Evolutionary conservation across 2,797 vertebrate genomes (phyloP), one percentile per base, ranked within the genome.

Genomic region (Graptemys geographica): DNA sequence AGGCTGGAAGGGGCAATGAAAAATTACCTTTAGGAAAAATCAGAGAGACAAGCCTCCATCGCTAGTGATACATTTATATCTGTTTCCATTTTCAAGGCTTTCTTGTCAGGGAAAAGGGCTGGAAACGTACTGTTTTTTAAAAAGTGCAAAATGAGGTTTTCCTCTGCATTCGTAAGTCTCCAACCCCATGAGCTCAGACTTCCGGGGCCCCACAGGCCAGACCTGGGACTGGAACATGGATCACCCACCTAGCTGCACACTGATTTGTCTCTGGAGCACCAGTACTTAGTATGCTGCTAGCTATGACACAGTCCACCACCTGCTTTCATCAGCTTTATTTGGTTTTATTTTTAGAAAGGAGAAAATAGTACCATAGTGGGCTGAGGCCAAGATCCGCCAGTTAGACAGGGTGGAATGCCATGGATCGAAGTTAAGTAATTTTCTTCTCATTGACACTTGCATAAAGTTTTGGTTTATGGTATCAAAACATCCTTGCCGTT

Each of bases 391-490:
- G 12, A 79, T 11, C 3, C 33, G 52, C 52, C 25, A 1, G 6
- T 47, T 78, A n/a, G 81, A 56, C 90, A 53, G 76, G 28, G 10
- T 55, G 33, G 59, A 44, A 81, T 83, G 57, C 86, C 33, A 8
- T 18, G 6, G 5, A 57, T 86, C 82, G 80, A 10, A 94, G 44
- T 1, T 1, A 59, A 51, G 0, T 0, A 76, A 93, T 47, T 10
- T 86, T 49, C 23, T 85, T 94, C 81, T 74, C 62, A 5, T 0
- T 4, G 53, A 84, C 7, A 6, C 82, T 89, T 1, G 2, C 31
- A 81, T 90, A 69, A 92, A 92, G 56, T 57, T 85, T 94, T 89
- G 59, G 62, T 74, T 96, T 95, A 83, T 96, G 85, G 85, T 47
- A 93, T 89, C 93, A 94, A 97, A 96, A 95, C 62, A 86, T 87